Evolutionary conservation across 2,797 vertebrate species (phyloP), one percentile per base, ranked within the genome.

Genomic region (Sebastes taczanowskii): DNA sequence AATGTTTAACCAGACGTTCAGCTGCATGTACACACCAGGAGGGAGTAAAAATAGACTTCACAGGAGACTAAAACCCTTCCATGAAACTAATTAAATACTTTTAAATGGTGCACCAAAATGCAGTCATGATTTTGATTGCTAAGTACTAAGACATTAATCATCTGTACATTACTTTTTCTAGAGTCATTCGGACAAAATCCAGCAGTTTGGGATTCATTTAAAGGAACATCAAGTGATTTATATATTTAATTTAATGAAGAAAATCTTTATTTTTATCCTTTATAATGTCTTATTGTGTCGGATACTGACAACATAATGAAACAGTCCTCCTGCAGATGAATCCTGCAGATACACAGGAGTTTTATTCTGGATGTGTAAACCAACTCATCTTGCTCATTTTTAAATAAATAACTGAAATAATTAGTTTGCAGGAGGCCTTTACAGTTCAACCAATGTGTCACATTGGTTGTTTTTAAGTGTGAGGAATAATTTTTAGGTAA

Each of bases 1-100:
- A 82, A 84, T 79, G 70, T 86, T 81, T 71, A 91, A 86, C 84
- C 77, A 71, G 74, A 82, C 68, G 59, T 82, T 81, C 53, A 82
- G 29, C 73, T 74, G 38, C 74, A 73, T 34, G 25, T 8, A 71
- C 55, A 64, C 58, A 29, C 25, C 49, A 72, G 49, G 0, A 53
- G 25, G n/a, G 74, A 60, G 20, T 23, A 38, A 68, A 82, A 74
- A 72, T 25, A n/a, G 65, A 56, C 67, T 4, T 64, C 29, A 72
- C 49, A 66, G n/a, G 30, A 7, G 29, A 18, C 22, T 30, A 14
- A 60, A 64, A 60, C 49, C 0, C 6, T 27, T 22, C 5, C 10
- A 22, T 5, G 0, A 61, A 78, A n/a, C 16, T 29, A 20, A 68
- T 23, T 14, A 20, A 56, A 56, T 62, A 32, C 14, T 55, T 64